Percentiles rank a stretch among this genome's conserved stretches.
Conservation (phyloP, 2,797 vertebrate genomes). For the Macrochelys suwanniensis region DNA sequence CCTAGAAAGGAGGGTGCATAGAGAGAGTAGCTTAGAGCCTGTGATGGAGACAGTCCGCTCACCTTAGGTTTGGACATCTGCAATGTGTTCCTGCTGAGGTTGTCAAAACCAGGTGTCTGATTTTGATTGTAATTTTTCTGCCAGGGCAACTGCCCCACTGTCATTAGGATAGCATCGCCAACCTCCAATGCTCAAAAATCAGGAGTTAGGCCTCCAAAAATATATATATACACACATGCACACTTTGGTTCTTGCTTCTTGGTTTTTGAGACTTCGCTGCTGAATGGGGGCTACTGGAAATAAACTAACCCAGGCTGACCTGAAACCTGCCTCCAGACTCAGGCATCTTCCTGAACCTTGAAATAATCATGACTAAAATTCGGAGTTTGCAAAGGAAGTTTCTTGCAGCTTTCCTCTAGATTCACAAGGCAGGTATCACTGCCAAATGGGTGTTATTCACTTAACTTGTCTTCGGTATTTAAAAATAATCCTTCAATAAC, state of each 20-base stretch:
- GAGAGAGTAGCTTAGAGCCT: background rate
- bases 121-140: background rate
- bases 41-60: background rate
- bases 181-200: background rate
- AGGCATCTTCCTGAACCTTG: constrained; percentile 36
- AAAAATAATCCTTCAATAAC: constrained; percentile 32
- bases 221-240: too few relatives aligned
- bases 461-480: constrained; percentile 38
- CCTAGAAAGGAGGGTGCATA: background rate
- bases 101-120: background rate
- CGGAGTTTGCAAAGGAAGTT: background rate
- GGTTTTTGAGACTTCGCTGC: background rate
- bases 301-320: constrained; percentile 9
- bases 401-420: constrained; percentile 19
- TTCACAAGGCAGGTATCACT: constrained; percentile 23
- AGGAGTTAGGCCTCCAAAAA: background rate
- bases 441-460: background rate
- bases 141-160: background rate
- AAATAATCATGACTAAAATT: constrained; percentile 13
- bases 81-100: background rate
- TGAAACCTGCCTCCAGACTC: constrained; percentile 27
- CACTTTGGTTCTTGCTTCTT: too few relatives aligned
- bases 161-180: background rate
- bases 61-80: too few relatives aligned
- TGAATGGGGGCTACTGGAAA: constrained; percentile 1